phyloP scores from a whole-genome alignment of 2,113 vertebrate genomes.

The Nerophis lumbriciformis region DNA sequence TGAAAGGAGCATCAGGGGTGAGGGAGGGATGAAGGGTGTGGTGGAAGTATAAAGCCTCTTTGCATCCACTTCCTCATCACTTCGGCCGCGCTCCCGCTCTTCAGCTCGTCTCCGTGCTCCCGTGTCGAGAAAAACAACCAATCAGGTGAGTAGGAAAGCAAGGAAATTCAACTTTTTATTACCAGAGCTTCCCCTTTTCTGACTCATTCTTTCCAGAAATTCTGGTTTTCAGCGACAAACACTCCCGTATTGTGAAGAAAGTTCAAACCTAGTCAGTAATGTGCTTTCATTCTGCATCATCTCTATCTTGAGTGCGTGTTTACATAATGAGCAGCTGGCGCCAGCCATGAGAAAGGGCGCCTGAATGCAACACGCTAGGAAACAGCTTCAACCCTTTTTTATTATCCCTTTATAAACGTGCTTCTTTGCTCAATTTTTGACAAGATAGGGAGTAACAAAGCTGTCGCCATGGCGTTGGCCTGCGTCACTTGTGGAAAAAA shows the following conservation, averaged over 20 bases:
- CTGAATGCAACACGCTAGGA: slow-evolving; percentile 15
- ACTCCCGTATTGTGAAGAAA: too few species aligned
- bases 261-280: too few species aligned
- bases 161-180: background rate
- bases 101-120: background rate
- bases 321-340: background rate
- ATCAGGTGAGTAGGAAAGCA: slow-evolving; percentile 47
- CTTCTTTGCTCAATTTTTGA: background rate
- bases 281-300: too few species aligned
- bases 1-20: slow-evolving; percentile 5
- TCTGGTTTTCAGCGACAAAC: background rate
- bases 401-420: too few species aligned
- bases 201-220: too few species aligned
- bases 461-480: slow-evolving; percentile 32
- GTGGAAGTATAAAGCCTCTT: slow-evolving; percentile 47
- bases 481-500: slow-evolving; percentile 21
- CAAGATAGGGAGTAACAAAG: slow-evolving; percentile 12
- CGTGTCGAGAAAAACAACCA: background rate
- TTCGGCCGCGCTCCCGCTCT: slow-evolving; percentile 12
- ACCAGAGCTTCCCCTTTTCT: too few species aligned
- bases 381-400: background rate
- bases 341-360: slow-evolving; percentile 8
- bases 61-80: slow-evolving; percentile 26
- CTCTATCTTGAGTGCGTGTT: background rate
- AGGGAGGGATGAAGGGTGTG: slow-evolving; percentile 48